Evolutionary conservation across 2,113 vertebrate genomes (phyloP).

Genomic region (Oreochromis niloticus): DNA sequence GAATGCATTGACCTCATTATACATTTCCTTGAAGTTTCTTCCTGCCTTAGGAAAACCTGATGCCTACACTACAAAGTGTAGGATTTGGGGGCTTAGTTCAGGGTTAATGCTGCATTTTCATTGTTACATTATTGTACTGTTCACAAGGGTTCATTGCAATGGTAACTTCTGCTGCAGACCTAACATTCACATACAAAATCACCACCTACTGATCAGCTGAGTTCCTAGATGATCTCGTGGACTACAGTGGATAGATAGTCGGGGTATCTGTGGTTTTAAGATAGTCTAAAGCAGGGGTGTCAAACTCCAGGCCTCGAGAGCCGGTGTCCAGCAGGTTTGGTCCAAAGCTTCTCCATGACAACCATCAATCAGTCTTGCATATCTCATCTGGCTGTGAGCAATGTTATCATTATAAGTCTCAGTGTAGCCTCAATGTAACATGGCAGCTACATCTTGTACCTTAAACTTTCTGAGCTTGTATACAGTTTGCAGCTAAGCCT

Average conservation of each 20-base stretch:
- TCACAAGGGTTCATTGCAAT: not conserved
- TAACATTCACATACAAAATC: not conserved
- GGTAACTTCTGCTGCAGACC: not conserved
- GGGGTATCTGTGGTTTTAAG: not conserved
- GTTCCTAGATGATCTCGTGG: not conserved
- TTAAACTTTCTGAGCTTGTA: not conserved
- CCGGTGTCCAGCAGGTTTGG: not conserved
- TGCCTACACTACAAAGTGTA: not conserved
- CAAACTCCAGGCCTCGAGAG: not conserved
- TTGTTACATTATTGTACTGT: not conserved
- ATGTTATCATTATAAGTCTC: not conserved
- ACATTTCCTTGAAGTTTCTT: not conserved
- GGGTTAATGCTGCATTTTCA: not conserved
- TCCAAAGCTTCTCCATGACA: not conserved
- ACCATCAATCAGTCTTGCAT: not conserved
- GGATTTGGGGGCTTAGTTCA: not conserved
- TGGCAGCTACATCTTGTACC: not conserved
- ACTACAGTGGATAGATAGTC: not conserved
- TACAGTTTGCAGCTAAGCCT: not conserved
- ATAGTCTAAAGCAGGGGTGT: not conserved
- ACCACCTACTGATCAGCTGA: not conserved
- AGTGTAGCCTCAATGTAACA: not conserved
- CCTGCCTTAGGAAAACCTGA: not conserved
- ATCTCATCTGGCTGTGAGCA: not conserved
- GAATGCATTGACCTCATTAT: not conserved